Conservation (phyloP, 1,140 invertebrate genomes). For the Nasonia giraulti region DNA sequence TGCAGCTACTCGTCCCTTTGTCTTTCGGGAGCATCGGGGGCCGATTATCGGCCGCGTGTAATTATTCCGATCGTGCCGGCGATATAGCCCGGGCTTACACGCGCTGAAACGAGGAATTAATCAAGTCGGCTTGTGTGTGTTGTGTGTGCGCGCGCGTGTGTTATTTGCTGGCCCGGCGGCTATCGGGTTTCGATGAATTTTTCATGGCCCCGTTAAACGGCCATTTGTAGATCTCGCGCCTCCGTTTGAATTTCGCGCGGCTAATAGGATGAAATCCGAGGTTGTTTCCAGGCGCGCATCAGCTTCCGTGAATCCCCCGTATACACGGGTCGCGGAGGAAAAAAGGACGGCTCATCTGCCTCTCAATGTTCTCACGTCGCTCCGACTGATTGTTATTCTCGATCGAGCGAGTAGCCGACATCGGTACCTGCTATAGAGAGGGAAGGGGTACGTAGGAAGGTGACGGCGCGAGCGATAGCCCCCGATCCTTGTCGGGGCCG, state of each 20-base stretch:
- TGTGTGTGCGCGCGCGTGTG: neutral
- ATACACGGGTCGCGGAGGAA: neutral
- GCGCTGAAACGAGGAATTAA: constrained; percentile 28
- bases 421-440: neutral
- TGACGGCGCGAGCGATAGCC: neutral
- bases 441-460: neutral
- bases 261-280: neutral
- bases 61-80: constrained; percentile 27
- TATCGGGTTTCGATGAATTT: constrained; percentile 10
- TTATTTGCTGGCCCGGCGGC: no score
- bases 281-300: neutral
- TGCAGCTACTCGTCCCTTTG: constrained; percentile 42
- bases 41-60: constrained; percentile 29
- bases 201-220: neutral
- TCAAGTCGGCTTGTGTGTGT: neutral
- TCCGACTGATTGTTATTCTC: constrained; percentile 38
- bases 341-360: constrained; percentile 42
- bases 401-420: constrained; percentile 28
- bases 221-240: neutral
- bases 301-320: constrained; percentile 40
- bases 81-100: neutral
- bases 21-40: constrained; percentile 46
- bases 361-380: constrained; percentile 48
- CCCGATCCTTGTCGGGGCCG: constrained; percentile 29
- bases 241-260: neutral